These are phyloP conservation scores for Ifrita kowaldi DNA, from an alignment of 2,113 vertebrate species.

Conservation along the genomic window DNA sequence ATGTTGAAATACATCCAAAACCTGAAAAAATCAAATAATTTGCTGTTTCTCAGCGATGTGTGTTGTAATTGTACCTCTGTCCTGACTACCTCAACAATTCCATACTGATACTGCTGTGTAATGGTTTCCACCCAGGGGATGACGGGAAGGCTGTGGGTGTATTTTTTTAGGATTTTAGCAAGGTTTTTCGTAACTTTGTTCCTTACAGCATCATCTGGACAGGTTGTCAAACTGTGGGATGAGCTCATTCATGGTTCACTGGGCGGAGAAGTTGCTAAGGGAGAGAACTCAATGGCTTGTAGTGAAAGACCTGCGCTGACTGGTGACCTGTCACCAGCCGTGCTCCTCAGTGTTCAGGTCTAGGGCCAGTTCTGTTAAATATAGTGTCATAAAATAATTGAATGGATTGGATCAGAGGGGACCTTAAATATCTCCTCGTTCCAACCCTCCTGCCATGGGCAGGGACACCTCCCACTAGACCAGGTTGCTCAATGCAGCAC, in stretches of 20 bases:
- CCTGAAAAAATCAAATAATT: background rate
- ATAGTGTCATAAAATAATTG: too few species aligned
- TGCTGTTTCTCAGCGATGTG: background rate
- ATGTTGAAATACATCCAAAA: background rate
- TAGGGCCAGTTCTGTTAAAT: background rate
- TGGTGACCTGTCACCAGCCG: fast-evolving
- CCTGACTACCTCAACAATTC: background rate
- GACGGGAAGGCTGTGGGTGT: background rate
- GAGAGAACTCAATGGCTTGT: background rate
- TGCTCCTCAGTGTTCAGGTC: background rate
- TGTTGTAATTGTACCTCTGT: background rate
- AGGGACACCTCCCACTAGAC: too few species aligned
- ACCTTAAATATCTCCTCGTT: background rate
- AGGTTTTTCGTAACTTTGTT: background rate
- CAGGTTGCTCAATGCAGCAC: background rate
- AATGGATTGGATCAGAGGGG: background rate
- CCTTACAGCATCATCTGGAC: background rate
- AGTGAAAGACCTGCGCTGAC: background rate
- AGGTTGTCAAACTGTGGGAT: background rate
- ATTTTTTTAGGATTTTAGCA: background rate
- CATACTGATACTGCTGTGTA: background rate
- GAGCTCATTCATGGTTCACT: fast-evolving
- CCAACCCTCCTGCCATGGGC: background rate
- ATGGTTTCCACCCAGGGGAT: background rate
- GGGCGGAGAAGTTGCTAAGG: background rate